These are phyloP conservation scores for Drymonia ruficornis DNA, from an alignment of 2,888 invertebrate genomes.

Conservation along the genomic window DNA sequence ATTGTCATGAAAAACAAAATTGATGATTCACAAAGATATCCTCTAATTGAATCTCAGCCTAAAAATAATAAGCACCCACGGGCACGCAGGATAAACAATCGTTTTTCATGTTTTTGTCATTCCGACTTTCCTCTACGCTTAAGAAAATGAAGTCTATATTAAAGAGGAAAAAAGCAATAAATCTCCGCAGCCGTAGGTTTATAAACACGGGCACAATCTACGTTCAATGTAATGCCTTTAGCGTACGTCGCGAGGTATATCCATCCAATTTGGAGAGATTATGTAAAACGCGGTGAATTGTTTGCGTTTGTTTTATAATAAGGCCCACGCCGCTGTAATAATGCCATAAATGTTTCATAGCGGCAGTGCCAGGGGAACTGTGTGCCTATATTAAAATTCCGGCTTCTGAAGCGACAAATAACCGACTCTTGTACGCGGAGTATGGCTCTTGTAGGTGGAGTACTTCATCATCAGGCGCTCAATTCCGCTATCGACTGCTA, in stretches of 20 bases:
- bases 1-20: background rate
- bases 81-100: background rate
- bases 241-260: conserved; percentile 41
- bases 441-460: conserved; percentile 42
- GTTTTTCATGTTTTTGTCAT: conserved; percentile 1
- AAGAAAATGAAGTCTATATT: conserved; percentile 4
- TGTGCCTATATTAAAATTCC: conserved; percentile 68
- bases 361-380: conserved; percentile 42
- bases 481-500: too few species aligned
- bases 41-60: background rate
- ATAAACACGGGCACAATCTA: conserved; percentile 34
- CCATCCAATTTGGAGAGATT: conserved; percentile 70
- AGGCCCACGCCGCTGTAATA: conserved; percentile 61
- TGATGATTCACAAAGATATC: background rate
- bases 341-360: conserved; percentile 70
- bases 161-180: conserved; percentile 26
- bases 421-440: conserved; percentile 48
- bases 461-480: background rate
- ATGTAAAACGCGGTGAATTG: conserved; percentile 67
- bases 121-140: conserved; percentile 5
- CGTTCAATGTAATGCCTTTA: conserved; percentile 33
- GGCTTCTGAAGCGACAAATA: conserved; percentile 56
- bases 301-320: conserved; percentile 66
- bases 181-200: conserved; percentile 29
- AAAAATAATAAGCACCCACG: background rate